Evolutionary conservation across 2,888 invertebrate genomes (phyloP), one percentile per base, ranked within the genome.

Genomic region (Oxytorus armatus): DNA sequence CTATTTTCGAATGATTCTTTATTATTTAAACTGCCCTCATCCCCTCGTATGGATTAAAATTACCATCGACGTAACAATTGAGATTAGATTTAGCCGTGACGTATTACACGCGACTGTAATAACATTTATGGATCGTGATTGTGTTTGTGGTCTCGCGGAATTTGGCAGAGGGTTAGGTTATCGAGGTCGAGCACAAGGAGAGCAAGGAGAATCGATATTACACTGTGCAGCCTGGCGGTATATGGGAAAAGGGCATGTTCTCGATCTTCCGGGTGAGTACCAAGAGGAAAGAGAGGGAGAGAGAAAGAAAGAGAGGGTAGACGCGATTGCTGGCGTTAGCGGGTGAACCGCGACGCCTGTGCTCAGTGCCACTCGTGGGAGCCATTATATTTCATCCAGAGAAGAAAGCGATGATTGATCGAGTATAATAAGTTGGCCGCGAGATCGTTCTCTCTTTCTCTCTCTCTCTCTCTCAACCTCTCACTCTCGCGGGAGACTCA

Each of bases 361-460:
- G 63, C 63, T 63, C 79, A 63, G 72, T 80, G 79, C 79, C 79
- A 80, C 79, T 80, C 79, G 79, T 68, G 79, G 79, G 79, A 80
- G 76, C 79, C 72, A 80, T 80, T 80, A 80, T 76, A 80, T 77
- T 76, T 80, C 79, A 76, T 49, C 76, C 79, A 68, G 63, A 49
- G 72, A 76, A 76, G 72, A 76, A 73, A 76, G 68, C 79, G 79
- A 80, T 80, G 79, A 80, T 80, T 80, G 79, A 80, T 80, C 72
- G 79, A 68, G 76, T 76, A 72, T 80, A 80, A 80, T 80, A 80
- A 80, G 76, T 80, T 77, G 61, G 53, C 61, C 49, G 55, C 59
- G 61, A 39, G 53, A 39, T 51, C 33, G 61, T 61, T 53, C 63
- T 53, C 61, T 51, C 42, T n/a, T 21, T 42, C 8, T 51, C 61